Evolutionary conservation across 2,888 invertebrate species (phyloP), one percentile per base, ranked within the genome.

Genomic region (Thecophora atra): DNA sequence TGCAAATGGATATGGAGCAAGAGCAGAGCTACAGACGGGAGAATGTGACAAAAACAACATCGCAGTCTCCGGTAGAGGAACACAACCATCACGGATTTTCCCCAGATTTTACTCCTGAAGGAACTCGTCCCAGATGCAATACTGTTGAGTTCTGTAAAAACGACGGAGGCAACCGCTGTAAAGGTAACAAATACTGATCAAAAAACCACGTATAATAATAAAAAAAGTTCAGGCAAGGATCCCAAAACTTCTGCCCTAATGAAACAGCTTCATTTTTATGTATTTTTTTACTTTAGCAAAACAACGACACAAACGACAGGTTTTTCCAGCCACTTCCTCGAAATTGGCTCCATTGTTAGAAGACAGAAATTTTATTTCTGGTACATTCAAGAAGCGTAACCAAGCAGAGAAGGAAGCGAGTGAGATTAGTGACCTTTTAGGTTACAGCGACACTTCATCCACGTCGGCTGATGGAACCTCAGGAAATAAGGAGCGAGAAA

Each of bases 41-140:
- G 3, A 80, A 79, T 8, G 79, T 85, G 0, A 79, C 79, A 3
- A 78, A 80, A 21, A 83, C 84, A 0, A 65, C 73, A 3, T 79
- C 81, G 11, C 77, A 78, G 13, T 84, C 85, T 2, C 80, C 81
- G 67, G 84, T 85, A 11, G 75, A 76, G 3, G 85, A 84, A 17
- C 78, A 79, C 17, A 76, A 83, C 0, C 74, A 79, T 0, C 71
- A 75, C 6, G 85, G 86, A 0, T 79, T 80, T 72, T 84, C 85
- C 0, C 78, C 81, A 13, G 84, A 84, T 0, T 78, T 73, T 51
- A 79, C 84, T 0, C 79, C 74, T 11, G 82, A 83, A 2, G 60
- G 60, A 17, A 4, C 47, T 5, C 15, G 47, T n/a, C n/a, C n/a
- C n/a, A n/a, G n/a, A n/a, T n/a, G n/a, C n/a, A n/a, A n/a, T n/a